phyloP scores from a whole-genome alignment of 2,113 vertebrate genomes.

The Oreochromis spilurus region DNA sequence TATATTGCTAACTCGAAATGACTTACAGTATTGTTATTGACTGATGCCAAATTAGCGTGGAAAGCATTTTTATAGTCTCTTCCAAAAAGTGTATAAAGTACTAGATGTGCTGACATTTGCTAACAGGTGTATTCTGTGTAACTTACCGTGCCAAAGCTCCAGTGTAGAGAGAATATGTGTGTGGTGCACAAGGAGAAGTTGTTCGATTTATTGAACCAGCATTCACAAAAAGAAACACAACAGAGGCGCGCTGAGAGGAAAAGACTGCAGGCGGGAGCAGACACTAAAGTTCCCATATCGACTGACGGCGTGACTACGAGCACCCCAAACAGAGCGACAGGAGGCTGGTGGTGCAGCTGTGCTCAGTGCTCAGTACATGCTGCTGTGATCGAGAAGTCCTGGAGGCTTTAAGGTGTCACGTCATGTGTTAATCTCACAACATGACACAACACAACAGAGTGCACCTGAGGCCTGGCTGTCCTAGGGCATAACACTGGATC shows the following conservation, averaged over 20 bases:
- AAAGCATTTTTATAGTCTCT: not conserved
- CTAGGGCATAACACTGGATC: not conserved
- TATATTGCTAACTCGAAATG: not conserved
- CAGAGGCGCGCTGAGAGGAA: not conserved
- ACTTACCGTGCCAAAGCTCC: not conserved
- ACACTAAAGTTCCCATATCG: not conserved
- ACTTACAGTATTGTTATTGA: not conserved
- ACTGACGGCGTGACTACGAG: not conserved
- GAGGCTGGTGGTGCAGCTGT: not conserved
- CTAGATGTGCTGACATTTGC: not conserved
- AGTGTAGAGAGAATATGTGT: not conserved
- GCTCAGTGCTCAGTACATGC: not conserved
- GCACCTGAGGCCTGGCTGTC: not conserved
- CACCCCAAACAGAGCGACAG: not conserved
- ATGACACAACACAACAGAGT: not conserved
- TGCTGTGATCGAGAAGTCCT: not conserved
- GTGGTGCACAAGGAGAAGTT: not conserved
- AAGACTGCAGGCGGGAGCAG: not conserved
- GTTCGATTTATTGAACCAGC: not conserved
- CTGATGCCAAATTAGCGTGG: not conserved
- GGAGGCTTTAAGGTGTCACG: not conserved
- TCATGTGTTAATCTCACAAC: not conserved
- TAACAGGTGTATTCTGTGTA: not conserved
- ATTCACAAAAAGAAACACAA: not conserved
- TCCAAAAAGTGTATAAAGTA: not conserved